A percentile compares a stretch with the other conserved stretches of the same genome.
Conservation (phyloP, 2,797 vertebrate genomes). For the Labeo calbasu region DNA sequence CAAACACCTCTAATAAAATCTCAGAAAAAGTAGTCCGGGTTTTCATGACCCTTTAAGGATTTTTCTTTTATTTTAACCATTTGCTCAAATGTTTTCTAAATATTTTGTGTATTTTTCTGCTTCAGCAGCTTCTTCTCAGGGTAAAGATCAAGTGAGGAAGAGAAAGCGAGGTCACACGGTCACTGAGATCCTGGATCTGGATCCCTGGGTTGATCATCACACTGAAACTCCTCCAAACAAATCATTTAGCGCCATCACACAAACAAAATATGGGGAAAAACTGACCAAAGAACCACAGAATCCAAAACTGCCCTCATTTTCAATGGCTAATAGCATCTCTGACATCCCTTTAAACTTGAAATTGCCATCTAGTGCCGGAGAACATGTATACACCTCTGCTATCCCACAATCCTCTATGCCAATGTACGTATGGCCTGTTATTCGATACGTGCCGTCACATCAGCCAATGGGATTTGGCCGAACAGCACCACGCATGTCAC, state of each 20-base stretch:
- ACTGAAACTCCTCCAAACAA: neutral
- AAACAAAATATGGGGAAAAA: neutral
- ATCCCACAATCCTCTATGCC: slow-evolving; percentile 71
- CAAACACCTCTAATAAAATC: too few species aligned
- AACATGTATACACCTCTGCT: neutral
- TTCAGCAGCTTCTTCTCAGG: slow-evolving; percentile 12
- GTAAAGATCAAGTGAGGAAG: slow-evolving; percentile 9
- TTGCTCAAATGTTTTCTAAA: neutral
- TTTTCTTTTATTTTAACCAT: neutral
- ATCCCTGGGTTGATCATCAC: slow-evolving; percentile 62
- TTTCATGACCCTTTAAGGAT: too few species aligned
- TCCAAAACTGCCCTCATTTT: slow-evolving; percentile 55
- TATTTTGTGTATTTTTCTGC: neutral
- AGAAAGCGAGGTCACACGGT: slow-evolving; percentile 87
- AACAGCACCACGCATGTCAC: slow-evolving; percentile 83
- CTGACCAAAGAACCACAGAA: neutral
- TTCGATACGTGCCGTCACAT: slow-evolving; percentile 82
- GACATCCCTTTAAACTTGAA: slow-evolving; percentile 58
- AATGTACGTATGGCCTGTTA: slow-evolving; percentile 69
- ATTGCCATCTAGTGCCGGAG: slow-evolving; percentile 48
- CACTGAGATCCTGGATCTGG: slow-evolving; percentile 85
- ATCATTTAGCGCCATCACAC: slow-evolving; percentile 74
- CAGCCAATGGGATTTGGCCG: slow-evolving; percentile 80
- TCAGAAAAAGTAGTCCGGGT: too few species aligned
- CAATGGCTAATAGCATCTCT: slow-evolving; percentile 70